These are phyloP conservation scores for Benthosema pterotum DNA, from an alignment of 2,797 vertebrate genomes.

Conservation along the genomic window DNA sequence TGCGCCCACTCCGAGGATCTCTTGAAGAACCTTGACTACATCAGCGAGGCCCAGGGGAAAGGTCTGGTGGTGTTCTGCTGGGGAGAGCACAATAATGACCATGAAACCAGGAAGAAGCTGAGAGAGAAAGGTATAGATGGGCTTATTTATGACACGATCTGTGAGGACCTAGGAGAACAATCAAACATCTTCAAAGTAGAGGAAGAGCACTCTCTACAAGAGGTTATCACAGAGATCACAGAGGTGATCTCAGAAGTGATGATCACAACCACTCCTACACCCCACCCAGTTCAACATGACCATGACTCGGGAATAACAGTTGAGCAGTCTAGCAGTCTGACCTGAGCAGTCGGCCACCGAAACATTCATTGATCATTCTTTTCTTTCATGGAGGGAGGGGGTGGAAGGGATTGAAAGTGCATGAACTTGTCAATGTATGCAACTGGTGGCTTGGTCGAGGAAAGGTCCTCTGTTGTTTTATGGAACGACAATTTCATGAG, in stretches of 20 bases:
- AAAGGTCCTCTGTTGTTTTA: too few species aligned
- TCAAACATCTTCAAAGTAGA: conserved; percentile 94
- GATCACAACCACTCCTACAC: conserved; percentile 80
- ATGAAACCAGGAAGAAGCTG: conserved; percentile 87
- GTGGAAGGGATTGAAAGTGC: too few species aligned
- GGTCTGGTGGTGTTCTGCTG: conserved; percentile 95
- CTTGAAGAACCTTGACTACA: conserved; percentile 83
- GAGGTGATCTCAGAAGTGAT: conserved; percentile 64
- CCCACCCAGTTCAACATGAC: conserved; percentile 74
- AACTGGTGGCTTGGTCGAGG: too few species aligned
- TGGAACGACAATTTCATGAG: too few species aligned
- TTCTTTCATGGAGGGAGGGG: too few species aligned
- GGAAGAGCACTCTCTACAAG: conserved; percentile 88
- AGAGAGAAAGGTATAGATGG: conserved; percentile 91
- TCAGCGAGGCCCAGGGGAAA: conserved; percentile 88
- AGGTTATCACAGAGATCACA: conserved; percentile 88
- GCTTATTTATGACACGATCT: conserved; percentile 96
- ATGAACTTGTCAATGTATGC: too few species aligned
- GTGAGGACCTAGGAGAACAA: conserved; percentile 88
- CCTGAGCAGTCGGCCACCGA: too few species aligned
- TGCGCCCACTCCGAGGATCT: conserved; percentile 93
- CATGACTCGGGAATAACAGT: too few species aligned
- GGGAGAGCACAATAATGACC: conserved; percentile 95
- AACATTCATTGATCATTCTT: too few species aligned
- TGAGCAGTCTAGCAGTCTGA: too few species aligned